Percentiles rank a stretch among this genome's conserved stretches.
Evolutionary conservation across 2,888 invertebrate genomes (phyloP).

Genomic region (Hirtodrosophila trivittata): DNA sequence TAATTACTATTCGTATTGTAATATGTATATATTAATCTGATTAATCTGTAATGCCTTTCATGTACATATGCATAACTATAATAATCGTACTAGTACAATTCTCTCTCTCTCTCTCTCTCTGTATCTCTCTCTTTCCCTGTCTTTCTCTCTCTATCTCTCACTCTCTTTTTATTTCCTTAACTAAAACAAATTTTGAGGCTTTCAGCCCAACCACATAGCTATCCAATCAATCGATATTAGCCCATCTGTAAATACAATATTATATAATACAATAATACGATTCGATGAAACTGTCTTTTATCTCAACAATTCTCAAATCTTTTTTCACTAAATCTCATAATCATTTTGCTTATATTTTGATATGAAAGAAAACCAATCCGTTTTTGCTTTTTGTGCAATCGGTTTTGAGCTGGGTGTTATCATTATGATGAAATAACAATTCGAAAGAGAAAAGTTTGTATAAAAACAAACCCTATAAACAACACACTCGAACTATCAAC

Average conservation of each 20-base stretch:
- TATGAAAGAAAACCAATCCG: constrained; percentile 9
- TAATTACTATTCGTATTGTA: too few species aligned
- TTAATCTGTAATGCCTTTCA: constrained; percentile 60
- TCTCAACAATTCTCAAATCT: too few species aligned
- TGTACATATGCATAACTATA: constrained; percentile 60
- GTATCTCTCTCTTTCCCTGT: too few species aligned
- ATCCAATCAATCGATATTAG: constrained; percentile 30
- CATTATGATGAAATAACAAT: constrained; percentile 17
- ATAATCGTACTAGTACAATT: constrained; percentile 26
- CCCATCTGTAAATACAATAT: constrained; percentile 47
- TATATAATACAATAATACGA: too few species aligned
- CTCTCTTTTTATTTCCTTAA: constrained; percentile 35
- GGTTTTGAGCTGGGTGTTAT: constrained; percentile 81
- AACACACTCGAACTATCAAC: too few species aligned
- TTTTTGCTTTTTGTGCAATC: constrained; percentile 76
- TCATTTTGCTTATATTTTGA: constrained; percentile 30
- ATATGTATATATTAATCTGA: too few species aligned
- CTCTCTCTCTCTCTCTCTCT: too few species aligned
- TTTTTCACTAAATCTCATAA: constrained; percentile 19
- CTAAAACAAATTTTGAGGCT: constrained; percentile 24
- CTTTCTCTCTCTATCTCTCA: constrained; percentile 13
- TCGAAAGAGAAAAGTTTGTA: constrained; percentile 13
- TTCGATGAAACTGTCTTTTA: too few species aligned
- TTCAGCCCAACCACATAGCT: constrained; percentile 26
- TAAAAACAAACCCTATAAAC: too few species aligned